Conservation (phyloP, 2,797 vertebrate species). For the Molossus alvarezi region DNA sequence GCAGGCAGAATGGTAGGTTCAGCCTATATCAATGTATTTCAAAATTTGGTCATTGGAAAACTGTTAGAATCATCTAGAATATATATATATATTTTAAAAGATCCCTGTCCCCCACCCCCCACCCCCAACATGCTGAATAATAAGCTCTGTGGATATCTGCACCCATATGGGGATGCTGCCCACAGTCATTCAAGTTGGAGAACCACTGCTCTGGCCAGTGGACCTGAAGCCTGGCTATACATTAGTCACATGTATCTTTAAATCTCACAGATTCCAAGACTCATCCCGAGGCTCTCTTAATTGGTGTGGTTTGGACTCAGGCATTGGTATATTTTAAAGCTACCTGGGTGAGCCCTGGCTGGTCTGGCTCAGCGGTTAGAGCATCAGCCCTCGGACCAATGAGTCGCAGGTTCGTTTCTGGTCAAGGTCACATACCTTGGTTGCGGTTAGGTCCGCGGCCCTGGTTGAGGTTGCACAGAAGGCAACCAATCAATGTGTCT, state of each 20-base stretch:
- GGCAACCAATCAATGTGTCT: too few relatives aligned
- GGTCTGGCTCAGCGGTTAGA: too few relatives aligned
- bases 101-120: neutral
- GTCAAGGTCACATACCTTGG: too few relatives aligned
- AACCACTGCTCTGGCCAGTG: neutral
- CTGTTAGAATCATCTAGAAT: neutral
- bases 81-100: neutral
- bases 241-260: slow-evolving; percentile 47
- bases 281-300: slow-evolving; percentile 18
- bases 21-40: neutral
- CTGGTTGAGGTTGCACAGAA: too few relatives aligned
- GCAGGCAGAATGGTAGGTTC: neutral
- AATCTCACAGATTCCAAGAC: slow-evolving; percentile 20
- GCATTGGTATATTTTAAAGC: slow-evolving; percentile 20
- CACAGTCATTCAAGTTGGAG: neutral
- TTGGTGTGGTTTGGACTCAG: neutral
- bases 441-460: too few relatives aligned
- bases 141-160: neutral
- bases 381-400: too few relatives aligned
- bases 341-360: neutral
- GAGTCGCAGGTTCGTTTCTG: too few relatives aligned
- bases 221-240: neutral
- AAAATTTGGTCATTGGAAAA: neutral
- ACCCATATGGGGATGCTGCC: neutral
- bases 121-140: neutral